A percentile compares a stretch with the other conserved stretches of the same genome.
Evolutionary conservation across 2,888 invertebrate genomes (phyloP).

Genomic region (Synergus gifuensis): DNA sequence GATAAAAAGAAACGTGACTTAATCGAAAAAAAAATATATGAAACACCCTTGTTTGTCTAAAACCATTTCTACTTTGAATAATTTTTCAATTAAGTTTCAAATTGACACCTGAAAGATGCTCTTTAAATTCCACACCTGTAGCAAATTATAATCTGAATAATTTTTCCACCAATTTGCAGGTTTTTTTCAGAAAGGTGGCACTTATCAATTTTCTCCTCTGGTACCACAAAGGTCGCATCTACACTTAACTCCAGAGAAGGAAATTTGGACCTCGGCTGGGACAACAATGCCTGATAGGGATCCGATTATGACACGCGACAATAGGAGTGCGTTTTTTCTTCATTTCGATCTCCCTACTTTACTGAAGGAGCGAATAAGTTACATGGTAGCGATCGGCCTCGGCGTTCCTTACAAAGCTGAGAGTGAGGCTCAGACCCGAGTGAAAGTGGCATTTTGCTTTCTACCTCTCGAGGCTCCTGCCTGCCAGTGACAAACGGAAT

Average conservation of each 20-base stretch:
- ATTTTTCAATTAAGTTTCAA: not conserved
- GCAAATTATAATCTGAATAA: not conserved
- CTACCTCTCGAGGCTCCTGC: constrained; percentile 64
- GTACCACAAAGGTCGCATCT: not conserved
- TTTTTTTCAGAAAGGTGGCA: not conserved
- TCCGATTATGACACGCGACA: constrained; percentile 38
- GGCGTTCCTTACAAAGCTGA: constrained; percentile 49
- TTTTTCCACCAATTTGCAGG: not conserved
- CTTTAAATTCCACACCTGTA: not conserved
- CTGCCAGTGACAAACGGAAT: constrained; percentile 55
- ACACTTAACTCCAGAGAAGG: not conserved
- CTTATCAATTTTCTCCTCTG: not conserved
- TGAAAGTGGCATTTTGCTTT: constrained; percentile 78
- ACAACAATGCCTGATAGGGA: not conserved
- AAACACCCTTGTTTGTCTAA: not conserved
- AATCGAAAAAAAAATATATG: no score
- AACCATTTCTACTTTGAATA: not conserved
- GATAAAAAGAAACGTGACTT: no score
- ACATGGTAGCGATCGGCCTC: constrained; percentile 50
- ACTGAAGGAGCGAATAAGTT: constrained; percentile 34
- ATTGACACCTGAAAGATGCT: not conserved
- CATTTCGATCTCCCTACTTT: constrained; percentile 33
- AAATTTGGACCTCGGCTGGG: not conserved
- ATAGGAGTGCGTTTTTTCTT: constrained; percentile 19
- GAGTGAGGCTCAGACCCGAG: constrained; percentile 60